A percentile compares a stretch with the other conserved stretches of the same genome.
Conservation (phyloP, 2,888 invertebrate species). For the Eristalis pertinax region DNA sequence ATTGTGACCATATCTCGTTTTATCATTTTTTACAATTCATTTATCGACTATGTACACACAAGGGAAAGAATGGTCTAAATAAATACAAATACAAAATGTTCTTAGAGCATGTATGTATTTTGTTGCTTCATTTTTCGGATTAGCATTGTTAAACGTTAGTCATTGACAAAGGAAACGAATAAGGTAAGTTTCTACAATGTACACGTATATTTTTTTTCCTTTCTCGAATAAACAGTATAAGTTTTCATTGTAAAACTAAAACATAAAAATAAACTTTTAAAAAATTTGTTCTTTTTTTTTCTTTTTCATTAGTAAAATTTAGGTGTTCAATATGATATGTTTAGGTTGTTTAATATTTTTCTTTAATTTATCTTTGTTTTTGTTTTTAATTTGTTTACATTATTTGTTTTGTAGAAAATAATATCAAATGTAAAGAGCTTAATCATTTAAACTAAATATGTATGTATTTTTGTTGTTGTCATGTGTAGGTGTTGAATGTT, state of each 20-base stretch:
- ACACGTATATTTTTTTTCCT: background rate
- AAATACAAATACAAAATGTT: constrained; percentile 56
- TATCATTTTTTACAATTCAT: constrained; percentile 17
- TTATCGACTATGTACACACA: background rate
- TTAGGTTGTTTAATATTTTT: constrained; percentile 75
- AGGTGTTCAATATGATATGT: constrained; percentile 81
- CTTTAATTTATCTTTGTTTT: background rate
- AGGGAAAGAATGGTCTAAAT: constrained; percentile 64
- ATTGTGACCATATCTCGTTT: constrained; percentile 76
- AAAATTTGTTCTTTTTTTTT: constrained; percentile 67
- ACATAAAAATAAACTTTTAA: constrained; percentile 17
- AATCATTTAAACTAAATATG: background rate
- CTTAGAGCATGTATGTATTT: constrained; percentile 58
- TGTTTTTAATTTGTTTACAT: constrained; percentile 15
- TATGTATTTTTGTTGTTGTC: background rate
- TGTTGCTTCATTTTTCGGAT: background rate
- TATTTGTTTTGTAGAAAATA: constrained; percentile 21
- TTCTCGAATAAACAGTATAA: constrained; percentile 45
- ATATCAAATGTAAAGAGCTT: constrained; percentile 7
- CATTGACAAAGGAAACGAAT: constrained; percentile 43
- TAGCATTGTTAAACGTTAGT: constrained; percentile 14
- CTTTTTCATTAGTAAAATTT: constrained; percentile 73
- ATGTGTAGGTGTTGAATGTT: background rate
- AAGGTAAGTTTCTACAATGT: constrained; percentile 37
- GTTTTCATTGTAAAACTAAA: constrained; percentile 56